A percentile compares a stretch with the other conserved stretches of the same genome.
Conservation (phyloP, 23 tunicate species). For the Halocynthia aurantium region DNA sequence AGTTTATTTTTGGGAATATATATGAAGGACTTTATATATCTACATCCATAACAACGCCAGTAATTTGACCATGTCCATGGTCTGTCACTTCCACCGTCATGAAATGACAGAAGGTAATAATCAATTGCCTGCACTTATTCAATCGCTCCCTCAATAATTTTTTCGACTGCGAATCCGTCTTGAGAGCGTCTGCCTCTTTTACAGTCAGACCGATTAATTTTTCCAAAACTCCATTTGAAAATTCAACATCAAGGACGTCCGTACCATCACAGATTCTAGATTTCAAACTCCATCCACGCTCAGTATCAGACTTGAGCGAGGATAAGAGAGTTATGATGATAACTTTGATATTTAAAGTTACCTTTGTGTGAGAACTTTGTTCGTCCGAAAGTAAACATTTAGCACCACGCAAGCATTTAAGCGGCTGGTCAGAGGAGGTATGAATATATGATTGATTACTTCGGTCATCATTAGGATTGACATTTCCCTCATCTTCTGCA, state of each 20-base stretch:
- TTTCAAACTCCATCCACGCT: slow-evolving; percentile 42
- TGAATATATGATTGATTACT: not conserved
- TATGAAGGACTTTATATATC: no score
- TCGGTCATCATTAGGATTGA: not conserved
- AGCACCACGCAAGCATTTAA: not conserved
- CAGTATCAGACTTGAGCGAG: slow-evolving; percentile 32
- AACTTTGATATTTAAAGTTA: slow-evolving; percentile 19
- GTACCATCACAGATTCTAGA: slow-evolving; percentile 86
- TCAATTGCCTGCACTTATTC: not conserved
- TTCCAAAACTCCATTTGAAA: slow-evolving; percentile 52
- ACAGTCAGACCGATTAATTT: slow-evolving; percentile 52
- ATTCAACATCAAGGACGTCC: slow-evolving; percentile 54
- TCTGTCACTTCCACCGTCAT: slow-evolving; percentile 1
- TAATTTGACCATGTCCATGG: no score
- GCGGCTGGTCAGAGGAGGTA: not conserved
- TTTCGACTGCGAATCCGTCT: not conserved
- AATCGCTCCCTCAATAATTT: not conserved
- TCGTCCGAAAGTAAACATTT: not conserved
- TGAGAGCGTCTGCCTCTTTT: slow-evolving; percentile 27
- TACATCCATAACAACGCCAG: no score
- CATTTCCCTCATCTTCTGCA: not conserved
- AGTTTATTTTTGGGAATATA: no score
- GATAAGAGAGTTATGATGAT: slow-evolving; percentile 68
- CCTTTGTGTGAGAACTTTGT: not conserved
- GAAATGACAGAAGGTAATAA: slow-evolving; percentile 17